phyloP scores from a whole-genome alignment of 2,888 invertebrate species.

The Ormyrus rosae region DNA sequence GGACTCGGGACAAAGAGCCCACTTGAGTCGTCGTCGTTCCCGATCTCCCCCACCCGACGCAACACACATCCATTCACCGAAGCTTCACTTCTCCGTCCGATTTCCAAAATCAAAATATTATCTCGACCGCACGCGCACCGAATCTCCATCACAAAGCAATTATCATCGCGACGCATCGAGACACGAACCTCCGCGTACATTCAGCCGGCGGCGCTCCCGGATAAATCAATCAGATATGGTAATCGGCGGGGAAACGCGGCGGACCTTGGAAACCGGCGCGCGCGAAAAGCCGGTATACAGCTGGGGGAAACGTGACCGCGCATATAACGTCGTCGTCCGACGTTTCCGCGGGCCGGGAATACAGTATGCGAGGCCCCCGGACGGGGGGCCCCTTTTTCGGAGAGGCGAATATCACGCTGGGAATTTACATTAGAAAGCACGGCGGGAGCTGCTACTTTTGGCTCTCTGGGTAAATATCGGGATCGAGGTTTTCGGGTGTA shows the following conservation, averaged over 20 bases:
- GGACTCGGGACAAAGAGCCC: neutral
- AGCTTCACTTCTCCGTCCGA: constrained; percentile 34
- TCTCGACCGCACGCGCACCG: too few relatives aligned
- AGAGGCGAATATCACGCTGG: constrained; percentile 13
- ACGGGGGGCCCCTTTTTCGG: neutral
- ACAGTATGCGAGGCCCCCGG: neutral
- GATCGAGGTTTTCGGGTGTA: too few relatives aligned
- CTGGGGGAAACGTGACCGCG: constrained; percentile 30
- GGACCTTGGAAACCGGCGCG: neutral
- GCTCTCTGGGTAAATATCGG: neutral
- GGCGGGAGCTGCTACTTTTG: neutral
- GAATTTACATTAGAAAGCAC: constrained; percentile 31
- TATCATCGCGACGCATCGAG: neutral
- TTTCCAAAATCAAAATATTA: too few relatives aligned
- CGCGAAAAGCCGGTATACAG: constrained; percentile 19
- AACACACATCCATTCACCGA: constrained; percentile 45
- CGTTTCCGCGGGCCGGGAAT: constrained; percentile 12
- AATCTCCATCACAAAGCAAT: too few relatives aligned
- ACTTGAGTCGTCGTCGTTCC: constrained; percentile 15
- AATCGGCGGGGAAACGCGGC: constrained; percentile 23
- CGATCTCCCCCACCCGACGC: constrained; percentile 5
- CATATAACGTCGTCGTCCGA: constrained; percentile 12
- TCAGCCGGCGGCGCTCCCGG: neutral
- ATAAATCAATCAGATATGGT: constrained; percentile 39
- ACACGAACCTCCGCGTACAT: too few relatives aligned